Conservation (phyloP, 2,797 vertebrate genomes). For the Lepus townsendii region DNA sequence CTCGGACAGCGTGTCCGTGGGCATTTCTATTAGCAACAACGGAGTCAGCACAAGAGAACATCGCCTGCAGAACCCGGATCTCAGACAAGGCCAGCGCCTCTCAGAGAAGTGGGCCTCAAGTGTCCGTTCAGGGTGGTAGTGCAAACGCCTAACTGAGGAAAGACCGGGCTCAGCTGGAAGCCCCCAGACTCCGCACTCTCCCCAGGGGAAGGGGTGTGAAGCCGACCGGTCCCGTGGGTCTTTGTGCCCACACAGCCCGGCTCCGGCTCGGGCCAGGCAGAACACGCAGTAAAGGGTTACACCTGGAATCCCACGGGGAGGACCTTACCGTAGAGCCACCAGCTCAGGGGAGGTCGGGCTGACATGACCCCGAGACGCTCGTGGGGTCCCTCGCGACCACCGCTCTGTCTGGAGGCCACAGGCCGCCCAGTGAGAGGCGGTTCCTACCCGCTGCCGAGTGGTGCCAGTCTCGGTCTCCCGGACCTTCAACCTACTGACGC, state of each 20-base stretch:
- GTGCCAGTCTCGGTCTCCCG: too few species aligned
- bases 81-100: neutral
- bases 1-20: neutral
- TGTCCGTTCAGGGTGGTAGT: fast-evolving
- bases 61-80: neutral
- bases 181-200: neutral
- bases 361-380: neutral
- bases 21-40: too few species aligned
- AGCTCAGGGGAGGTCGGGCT: neutral
- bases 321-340: fast-evolving
- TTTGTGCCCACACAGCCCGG: neutral
- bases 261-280: neutral
- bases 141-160: too few species aligned
- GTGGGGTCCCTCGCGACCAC: neutral
- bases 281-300: fast-evolving
- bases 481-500: neutral
- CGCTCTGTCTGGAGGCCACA: fast-evolving
- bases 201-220: too few species aligned
- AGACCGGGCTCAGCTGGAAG: fast-evolving
- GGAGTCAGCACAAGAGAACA: neutral
- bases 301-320: too few species aligned
- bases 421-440: neutral
- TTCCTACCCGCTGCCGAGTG: neutral
- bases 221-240: fast-evolving
- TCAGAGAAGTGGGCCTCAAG: neutral